Evolutionary conservation across 2,113 vertebrate species (phyloP), one percentile per base, ranked within the genome.

Genomic region (Syngnathus scovelli): DNA sequence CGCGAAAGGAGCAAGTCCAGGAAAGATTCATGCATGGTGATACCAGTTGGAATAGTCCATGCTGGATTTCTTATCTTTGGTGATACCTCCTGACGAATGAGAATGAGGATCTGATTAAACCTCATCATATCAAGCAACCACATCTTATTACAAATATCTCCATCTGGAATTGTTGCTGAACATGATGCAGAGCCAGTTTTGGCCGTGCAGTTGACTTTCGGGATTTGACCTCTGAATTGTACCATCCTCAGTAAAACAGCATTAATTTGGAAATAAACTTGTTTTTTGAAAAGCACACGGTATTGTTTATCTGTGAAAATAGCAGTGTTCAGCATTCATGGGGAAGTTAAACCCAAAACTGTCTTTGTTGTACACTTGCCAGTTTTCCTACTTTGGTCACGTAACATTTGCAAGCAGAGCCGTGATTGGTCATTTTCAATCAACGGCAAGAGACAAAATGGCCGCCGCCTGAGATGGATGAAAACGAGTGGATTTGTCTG

Each of bases 81-180:
- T 69, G 72, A 74, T 64, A 63, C 70, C 65, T 73, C 63, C 69
- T 68, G 77, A 74, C 65, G 70, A 72, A 83, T 79, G 72, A 73
- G 79, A 60, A 83, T 79, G 72, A 73, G 79, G 54, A 81, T 79
- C 75, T 69, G 60, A 76, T 84, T 60, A 41, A 80, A 71, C 80
- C 38, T 19, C 46, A 59, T 61, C 38, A 37, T 77, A 78, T 84
- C 81, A 69, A 21, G 23, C 51, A 18, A 60, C 66, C 69, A 61
- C 67, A 77, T 81, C 73, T 69, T 55, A 66, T 70, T 69, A 70
- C 52, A 68, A 13, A 78, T 68, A 78, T 81, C 74, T 62, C 63
- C 64, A 77, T 71, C 66, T 51, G 41, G 46, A 60, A 19, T 12
- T 52, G 16, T 48, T 27, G 46, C 71, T 38, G 58, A 27, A n/a